Base-by-base conservation (phyloP, 2,888 invertebrate species). In the Seira ritae region DNA sequence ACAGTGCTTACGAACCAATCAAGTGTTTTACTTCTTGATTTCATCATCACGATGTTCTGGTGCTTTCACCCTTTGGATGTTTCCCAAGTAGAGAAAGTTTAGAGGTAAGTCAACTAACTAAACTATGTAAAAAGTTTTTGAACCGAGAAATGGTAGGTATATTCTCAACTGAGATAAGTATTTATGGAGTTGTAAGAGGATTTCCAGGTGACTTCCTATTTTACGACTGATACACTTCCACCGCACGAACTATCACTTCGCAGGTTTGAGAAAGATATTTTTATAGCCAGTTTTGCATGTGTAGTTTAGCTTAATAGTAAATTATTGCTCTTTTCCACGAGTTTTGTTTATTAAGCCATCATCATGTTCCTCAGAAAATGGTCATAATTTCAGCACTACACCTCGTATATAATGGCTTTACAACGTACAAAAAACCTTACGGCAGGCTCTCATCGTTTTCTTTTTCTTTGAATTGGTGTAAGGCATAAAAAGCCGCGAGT, bases 171-270 rank as follows among this genome's bases (percentile, higher is more conserved):
- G 55, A 55, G 55, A 55, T 55, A 55, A 12, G 17, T 12, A 55
- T 55, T 55, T 55, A 17, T 55, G 31, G 17, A 55, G 55, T 55
- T 55, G 55, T 55, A 70, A 19, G 15, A 70, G 70, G 70, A 70
- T 70, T 70, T 70, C 70, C 70, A 70, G 70, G 70, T 70, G 70
- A 46, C n/a, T 55, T 70, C 70, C 70, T 50, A 20, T 70, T 55
- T 70, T 70, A 20, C 42, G 70, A 50, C 50, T 70, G 55, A 55
- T 55, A 55, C 55, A 55, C 55, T 12, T 6, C n/a, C 31, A 31
- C 8, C 31, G 31, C 31, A 4, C 31, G 8, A 31, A 31, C 31
- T 31, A 31, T 8, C 8, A 31, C 31, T 4, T n/a, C 31, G 2
- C 2, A 31, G 8, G 31, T 31, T 31, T 31, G 31, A 31, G 8